Percentiles rank a stretch among this genome's conserved stretches.
phyloP scores from a whole-genome alignment of 2,797 vertebrate species.

The Chrosomus eos region DNA sequence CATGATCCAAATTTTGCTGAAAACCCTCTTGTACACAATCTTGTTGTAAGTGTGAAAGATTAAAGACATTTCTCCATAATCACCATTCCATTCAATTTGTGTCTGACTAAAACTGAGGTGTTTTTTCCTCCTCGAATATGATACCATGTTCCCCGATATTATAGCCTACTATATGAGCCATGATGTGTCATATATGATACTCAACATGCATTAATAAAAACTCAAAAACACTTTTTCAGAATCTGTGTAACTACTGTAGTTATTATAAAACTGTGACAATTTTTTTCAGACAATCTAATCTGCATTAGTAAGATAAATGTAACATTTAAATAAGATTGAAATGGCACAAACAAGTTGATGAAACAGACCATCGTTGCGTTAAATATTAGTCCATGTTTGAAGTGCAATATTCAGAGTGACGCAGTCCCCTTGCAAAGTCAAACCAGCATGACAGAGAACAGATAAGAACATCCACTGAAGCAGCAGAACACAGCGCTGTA shows the following conservation, averaged over 20 bases:
- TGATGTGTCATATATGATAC: no score
- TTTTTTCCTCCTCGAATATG: no score
- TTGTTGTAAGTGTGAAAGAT: not conserved
- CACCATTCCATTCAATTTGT: no score
- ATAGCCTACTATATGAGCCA: no score
- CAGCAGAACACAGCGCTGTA: slow-evolving; percentile 40
- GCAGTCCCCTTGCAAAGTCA: slow-evolving; percentile 44
- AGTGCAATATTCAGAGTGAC: slow-evolving; percentile 68
- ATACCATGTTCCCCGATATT: no score
- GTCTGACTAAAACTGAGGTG: no score
- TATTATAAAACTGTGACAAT: not conserved
- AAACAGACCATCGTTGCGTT: not conserved
- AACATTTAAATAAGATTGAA: not conserved
- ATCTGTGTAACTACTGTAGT: not conserved
- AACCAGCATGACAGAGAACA: slow-evolving; percentile 62
- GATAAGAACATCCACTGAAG: slow-evolving; percentile 48
- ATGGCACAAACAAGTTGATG: not conserved
- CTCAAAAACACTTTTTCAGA: not conserved
- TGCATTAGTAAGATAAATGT: not conserved
- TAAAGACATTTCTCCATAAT: no score
- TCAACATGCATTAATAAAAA: not conserved
- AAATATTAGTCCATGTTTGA: not conserved
- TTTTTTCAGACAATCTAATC: not conserved
- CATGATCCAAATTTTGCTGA: not conserved
- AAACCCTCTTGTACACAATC: not conserved